A percentile compares a stretch with the other conserved stretches of the same genome.
These are phyloP conservation scores for Pangasius mekongensis DNA, from an alignment of 2,797 vertebrate species.

Conservation along the genomic window DNA sequence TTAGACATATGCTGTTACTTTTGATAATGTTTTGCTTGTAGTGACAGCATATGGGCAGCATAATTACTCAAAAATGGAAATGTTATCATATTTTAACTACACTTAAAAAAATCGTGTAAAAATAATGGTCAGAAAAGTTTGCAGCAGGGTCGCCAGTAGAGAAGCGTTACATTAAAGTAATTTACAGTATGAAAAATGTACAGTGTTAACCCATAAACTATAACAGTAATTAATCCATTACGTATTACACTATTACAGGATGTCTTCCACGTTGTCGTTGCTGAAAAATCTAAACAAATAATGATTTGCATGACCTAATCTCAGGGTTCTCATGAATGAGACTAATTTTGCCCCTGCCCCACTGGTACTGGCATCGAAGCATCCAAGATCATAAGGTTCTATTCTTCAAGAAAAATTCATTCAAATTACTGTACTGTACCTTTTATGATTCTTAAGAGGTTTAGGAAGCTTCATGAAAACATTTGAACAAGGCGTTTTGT, in stretches of 20 bases:
- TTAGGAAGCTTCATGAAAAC: background rate
- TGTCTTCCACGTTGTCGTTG: background rate
- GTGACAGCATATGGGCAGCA: constrained; percentile 16
- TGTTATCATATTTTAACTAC: background rate
- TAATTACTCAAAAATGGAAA: constrained; percentile 21
- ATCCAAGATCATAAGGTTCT: background rate
- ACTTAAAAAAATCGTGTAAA: background rate
- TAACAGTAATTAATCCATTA: background rate
- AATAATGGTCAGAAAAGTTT: background rate
- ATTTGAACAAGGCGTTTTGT: background rate
- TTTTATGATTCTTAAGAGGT: background rate
- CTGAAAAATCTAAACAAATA: background rate
- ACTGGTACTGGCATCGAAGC: background rate
- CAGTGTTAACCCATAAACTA: background rate
- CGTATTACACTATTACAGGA: no score
- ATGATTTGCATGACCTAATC: background rate
- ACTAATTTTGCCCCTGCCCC: background rate
- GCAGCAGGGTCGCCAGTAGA: background rate
- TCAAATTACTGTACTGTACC: background rate
- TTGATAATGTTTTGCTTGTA: constrained; percentile 12
- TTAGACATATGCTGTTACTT: background rate
- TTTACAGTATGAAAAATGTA: background rate
- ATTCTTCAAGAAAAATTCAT: background rate
- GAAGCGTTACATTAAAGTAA: background rate
- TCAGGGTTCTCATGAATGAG: background rate